Evolutionary conservation across 1,140 invertebrate genomes (phyloP).

Genomic region (Lasioglossum albipes): DNA sequence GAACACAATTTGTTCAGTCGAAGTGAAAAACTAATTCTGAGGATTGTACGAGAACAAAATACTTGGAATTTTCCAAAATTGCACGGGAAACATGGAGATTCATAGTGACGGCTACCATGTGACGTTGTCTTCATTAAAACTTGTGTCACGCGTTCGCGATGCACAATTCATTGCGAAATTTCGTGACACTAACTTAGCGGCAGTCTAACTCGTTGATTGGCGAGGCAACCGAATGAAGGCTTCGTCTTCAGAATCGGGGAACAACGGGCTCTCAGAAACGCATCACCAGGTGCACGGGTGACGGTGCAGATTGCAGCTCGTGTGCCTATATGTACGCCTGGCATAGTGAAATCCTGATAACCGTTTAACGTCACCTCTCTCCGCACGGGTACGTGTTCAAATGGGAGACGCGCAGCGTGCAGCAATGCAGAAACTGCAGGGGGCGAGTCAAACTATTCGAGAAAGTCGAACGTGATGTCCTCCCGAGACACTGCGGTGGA

Average conservation of each 20-base stretch:
- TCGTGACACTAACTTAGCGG: background rate
- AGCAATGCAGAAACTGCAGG: background rate
- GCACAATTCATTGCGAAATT: background rate
- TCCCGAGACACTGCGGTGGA: background rate
- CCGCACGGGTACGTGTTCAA: background rate
- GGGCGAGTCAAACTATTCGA: constrained; percentile 23
- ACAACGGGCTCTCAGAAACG: background rate
- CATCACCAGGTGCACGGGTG: background rate
- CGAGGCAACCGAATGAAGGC: background rate
- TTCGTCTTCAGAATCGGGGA: background rate
- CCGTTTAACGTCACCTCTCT: constrained; percentile 23
- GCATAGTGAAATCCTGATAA: constrained; percentile 26
- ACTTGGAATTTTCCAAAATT: too few species aligned
- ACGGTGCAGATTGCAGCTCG: background rate
- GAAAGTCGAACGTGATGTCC: constrained; percentile 13
- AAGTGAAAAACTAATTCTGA: too few species aligned
- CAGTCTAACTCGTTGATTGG: background rate
- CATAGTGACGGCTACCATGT: too few species aligned
- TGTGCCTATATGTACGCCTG: background rate
- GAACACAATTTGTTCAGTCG: too few species aligned
- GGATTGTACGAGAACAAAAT: too few species aligned
- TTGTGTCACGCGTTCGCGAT: background rate
- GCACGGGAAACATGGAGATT: too few species aligned
- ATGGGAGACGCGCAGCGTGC: background rate
- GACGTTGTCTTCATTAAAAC: background rate